phyloP scores from a whole-genome alignment of 1,140 invertebrate species.

The Hypothenemus hampei region DNA sequence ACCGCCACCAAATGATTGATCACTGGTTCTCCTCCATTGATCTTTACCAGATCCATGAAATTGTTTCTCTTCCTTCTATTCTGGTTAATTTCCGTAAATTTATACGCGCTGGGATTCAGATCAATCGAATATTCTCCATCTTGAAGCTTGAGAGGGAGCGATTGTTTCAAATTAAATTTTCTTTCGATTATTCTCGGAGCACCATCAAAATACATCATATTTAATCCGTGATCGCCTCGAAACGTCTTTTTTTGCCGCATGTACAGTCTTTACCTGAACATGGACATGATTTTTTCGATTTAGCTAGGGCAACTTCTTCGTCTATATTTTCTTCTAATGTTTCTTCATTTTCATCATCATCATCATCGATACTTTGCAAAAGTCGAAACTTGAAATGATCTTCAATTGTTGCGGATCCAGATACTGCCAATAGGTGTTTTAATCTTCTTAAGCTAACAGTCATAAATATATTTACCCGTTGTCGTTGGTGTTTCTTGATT shows the following conservation, averaged over 20 bases:
- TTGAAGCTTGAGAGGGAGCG: not conserved
- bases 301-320: not conserved
- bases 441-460: no score
- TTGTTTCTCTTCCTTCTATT: constrained; percentile 28
- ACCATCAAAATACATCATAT: constrained; percentile 4
- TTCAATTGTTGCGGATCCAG: no score
- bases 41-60: constrained; percentile 28
- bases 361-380: no score
- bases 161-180: not conserved
- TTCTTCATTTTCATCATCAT: no score
- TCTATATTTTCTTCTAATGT: no score
- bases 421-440: no score
- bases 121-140: constrained; percentile 27
- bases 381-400: no score
- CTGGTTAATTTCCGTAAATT: not conserved
- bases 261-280: constrained; percentile 21
- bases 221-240: not conserved
- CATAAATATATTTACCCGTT: no score
- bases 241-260: constrained; percentile 2
- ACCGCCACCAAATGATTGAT: constrained; percentile 29
- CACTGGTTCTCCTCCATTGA: constrained; percentile 31
- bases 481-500: no score
- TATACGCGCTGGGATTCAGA: constrained; percentile 19
- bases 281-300: constrained; percentile 2
- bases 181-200: not conserved